These are phyloP conservation scores for Peromyscus polionotus DNA, from an alignment of 2,113 vertebrate species.

Conservation along the genomic window DNA sequence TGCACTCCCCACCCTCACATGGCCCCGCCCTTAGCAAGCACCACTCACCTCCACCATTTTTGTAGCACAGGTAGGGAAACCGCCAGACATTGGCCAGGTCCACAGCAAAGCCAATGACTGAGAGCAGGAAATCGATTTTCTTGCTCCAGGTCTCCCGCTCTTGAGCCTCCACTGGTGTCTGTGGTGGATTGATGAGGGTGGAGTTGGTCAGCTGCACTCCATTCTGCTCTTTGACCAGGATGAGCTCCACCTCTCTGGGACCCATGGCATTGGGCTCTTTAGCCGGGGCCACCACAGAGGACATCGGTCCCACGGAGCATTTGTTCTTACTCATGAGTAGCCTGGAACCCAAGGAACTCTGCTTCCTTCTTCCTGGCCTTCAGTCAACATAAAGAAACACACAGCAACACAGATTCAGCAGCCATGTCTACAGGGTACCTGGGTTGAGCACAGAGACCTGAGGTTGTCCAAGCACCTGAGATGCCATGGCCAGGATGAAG, in stretches of 20 bases:
- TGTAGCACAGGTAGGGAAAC: conserved; percentile 95
- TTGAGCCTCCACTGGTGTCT: conserved; percentile 75
- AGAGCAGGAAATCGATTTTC: conserved; percentile 95
- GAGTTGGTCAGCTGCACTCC: conserved; percentile 93
- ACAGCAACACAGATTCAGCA: fast-evolving
- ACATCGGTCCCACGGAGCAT: conserved; percentile 87
- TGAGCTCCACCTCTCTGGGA: conserved; percentile 92
- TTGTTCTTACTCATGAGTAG: conserved; percentile 84
- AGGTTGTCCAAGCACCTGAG: not conserved
- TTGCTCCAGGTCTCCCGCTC: conserved; percentile 95
- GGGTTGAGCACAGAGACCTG: fast-evolving
- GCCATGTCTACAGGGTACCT: fast-evolving
- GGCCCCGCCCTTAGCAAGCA: not conserved
- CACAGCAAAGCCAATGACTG: conserved; percentile 94
- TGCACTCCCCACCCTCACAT: not conserved
- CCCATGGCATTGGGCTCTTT: conserved; percentile 88
- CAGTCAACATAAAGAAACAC: not conserved
- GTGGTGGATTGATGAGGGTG: conserved; percentile 87
- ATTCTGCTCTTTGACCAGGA: conserved; percentile 94
- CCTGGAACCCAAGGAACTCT: not conserved
- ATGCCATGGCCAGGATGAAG: fast-evolving
- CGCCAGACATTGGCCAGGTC: conserved; percentile 96
- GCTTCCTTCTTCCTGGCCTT: not conserved
- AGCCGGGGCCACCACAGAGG: conserved; percentile 87
- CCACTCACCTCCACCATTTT: conserved; percentile 93